phyloP scores from a whole-genome alignment of 2,888 invertebrate genomes.

The Geotrupes spiniger region DNA sequence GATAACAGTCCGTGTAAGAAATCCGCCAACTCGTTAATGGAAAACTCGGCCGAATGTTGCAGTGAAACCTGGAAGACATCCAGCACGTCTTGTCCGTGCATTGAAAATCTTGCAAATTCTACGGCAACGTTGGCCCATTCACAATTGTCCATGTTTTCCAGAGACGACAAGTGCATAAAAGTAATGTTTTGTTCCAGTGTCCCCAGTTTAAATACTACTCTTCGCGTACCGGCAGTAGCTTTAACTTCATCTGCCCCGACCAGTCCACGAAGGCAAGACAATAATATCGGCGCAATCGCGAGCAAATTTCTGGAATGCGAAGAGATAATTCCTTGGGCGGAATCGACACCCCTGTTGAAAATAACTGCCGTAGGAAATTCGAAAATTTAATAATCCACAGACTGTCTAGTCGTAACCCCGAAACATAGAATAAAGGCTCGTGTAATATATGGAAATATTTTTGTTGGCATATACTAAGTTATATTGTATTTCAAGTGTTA shows the following conservation, averaged over 20 bases:
- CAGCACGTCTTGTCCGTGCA: conserved; percentile 72
- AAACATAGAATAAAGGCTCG: conserved; percentile 21
- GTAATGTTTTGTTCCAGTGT: conserved; percentile 41
- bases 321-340: conserved; percentile 37
- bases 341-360: conserved; percentile 44
- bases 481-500: conserved; percentile 4
- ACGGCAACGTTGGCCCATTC: conserved; percentile 44
- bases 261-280: conserved; percentile 37
- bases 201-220: conserved; percentile 39
- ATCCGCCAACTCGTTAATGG: conserved; percentile 51
- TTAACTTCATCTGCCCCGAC: conserved; percentile 43
- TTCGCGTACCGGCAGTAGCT: conserved; percentile 35
- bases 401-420: conserved; percentile 21
- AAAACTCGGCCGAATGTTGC: conserved; percentile 54
- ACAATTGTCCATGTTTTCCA: conserved; percentile 40
- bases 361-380: conserved; percentile 32
- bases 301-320: conserved; percentile 39
- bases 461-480: neutral
- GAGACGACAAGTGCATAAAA: conserved; percentile 27
- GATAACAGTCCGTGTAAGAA: conserved; percentile 58
- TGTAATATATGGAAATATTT: conserved; percentile 14
- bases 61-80: conserved; percentile 48
- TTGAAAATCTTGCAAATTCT: conserved; percentile 56
- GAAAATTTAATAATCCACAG: conserved; percentile 10
- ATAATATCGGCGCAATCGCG: conserved; percentile 28